phyloP scores from a whole-genome alignment of 2,113 vertebrate species.

The Rhinoderma darwinii region DNA sequence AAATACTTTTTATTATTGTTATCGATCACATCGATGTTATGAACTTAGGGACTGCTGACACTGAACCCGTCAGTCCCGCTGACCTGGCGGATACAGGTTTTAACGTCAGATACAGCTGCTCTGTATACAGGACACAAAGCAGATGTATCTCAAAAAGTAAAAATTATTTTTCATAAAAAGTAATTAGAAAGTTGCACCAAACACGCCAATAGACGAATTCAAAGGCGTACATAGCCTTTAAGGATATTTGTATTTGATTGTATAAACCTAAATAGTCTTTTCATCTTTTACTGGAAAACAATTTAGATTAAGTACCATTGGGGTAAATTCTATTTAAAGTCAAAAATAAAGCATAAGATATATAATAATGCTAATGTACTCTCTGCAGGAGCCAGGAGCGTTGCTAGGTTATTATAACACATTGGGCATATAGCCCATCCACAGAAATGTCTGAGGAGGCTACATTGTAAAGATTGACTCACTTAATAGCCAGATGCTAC shows the following conservation, averaged over 20 bases:
- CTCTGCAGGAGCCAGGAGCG: slow-evolving; percentile 68
- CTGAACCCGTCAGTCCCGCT: no score
- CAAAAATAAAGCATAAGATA: slow-evolving; percentile 73
- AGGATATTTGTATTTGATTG: background rate
- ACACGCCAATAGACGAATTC: no score
- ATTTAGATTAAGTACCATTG: background rate
- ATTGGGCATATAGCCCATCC: slow-evolving; percentile 70
- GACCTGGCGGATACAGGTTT: no score
- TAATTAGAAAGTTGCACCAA: no score
- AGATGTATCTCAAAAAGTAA: no score
- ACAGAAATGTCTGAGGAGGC: slow-evolving; percentile 70
- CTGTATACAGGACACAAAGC: no score
- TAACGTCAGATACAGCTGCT: no score
- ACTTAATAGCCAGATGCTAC: slow-evolving; percentile 66
- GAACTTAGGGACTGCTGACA: no score
- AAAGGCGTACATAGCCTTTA: background rate
- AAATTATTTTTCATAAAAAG: no score
- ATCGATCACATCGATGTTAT: no score
- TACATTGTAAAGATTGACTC: slow-evolving; percentile 65
- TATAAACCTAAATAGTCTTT: background rate
- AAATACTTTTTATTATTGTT: no score
- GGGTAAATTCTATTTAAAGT: slow-evolving; percentile 62
- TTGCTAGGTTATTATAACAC: slow-evolving; percentile 71
- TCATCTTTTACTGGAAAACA: background rate
- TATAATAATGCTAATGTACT: slow-evolving; percentile 75